Conservation (phyloP, 2,797 vertebrate species). For the Enteromius thamalakanensis region DNA sequence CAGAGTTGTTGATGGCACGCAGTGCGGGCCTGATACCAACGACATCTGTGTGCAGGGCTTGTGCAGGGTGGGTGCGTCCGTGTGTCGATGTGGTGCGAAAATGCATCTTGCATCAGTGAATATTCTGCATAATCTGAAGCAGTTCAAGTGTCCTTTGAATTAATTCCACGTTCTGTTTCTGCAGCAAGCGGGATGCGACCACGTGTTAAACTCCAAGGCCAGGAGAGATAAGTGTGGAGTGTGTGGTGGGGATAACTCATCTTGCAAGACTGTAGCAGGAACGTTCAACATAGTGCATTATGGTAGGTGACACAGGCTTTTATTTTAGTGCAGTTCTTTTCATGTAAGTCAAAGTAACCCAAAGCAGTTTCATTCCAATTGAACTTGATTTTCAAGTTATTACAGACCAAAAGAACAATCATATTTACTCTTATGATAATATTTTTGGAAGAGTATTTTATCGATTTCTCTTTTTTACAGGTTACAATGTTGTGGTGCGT, state of each 20-base stretch:
- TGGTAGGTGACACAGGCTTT: slow-evolving; percentile 78
- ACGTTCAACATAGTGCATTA: slow-evolving; percentile 96
- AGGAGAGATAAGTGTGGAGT: slow-evolving; percentile 98
- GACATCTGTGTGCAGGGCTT: slow-evolving; percentile 99
- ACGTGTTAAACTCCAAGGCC: slow-evolving; percentile 97
- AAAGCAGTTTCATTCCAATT: background rate
- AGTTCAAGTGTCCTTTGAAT: slow-evolving; percentile 1
- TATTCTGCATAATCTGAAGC: background rate
- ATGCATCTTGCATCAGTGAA: background rate
- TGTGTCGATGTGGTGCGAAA: background rate
- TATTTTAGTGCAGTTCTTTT: background rate
- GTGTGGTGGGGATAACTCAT: slow-evolving; percentile 98
- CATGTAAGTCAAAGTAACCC: background rate
- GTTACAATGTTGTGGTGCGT: slow-evolving; percentile 93
- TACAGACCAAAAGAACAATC: background rate
- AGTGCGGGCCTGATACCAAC: slow-evolving; percentile 94
- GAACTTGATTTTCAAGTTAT: background rate
- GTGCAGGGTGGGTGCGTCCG: slow-evolving; percentile 84
- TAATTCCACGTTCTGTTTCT: slow-evolving; percentile 52
- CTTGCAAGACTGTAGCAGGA: slow-evolving; percentile 94
- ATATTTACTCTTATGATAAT: background rate
- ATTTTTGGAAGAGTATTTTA: background rate
- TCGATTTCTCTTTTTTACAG: slow-evolving; percentile 68
- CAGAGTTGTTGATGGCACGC: slow-evolving; percentile 92
- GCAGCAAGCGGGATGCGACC: slow-evolving; percentile 99